These are phyloP conservation scores for Typhlichthys subterraneus DNA, from an alignment of 2,797 vertebrate genomes.

Conservation along the genomic window DNA sequence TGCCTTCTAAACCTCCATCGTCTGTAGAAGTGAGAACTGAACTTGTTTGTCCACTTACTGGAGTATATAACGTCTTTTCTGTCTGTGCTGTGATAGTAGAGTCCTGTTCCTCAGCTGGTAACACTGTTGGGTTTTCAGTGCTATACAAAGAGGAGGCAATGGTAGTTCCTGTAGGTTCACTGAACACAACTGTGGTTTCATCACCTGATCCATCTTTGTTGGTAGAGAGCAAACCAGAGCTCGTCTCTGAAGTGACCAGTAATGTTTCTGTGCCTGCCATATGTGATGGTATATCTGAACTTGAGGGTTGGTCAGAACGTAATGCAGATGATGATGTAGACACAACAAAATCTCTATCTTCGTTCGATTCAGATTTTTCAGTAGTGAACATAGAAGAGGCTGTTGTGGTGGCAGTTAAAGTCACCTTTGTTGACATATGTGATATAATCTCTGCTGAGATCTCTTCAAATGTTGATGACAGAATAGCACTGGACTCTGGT, in stretches of 20 bases:
- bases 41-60: background rate
- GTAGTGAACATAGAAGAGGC: too few relatives aligned
- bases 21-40: background rate
- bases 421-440: background rate
- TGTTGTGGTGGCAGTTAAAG: too few relatives aligned
- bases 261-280: constrained; percentile 3
- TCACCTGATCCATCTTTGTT: constrained; percentile 15
- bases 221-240: constrained; percentile 12
- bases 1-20: constrained; percentile 31
- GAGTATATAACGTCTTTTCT: background rate
- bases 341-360: background rate
- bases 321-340: constrained; percentile 20
- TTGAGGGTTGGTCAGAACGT: constrained; percentile 15
- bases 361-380: too few relatives aligned
- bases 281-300: background rate
- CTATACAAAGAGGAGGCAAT: constrained; percentile 13
- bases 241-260: background rate
- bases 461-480: background rate
- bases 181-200: background rate
- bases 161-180: background rate
- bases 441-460: background rate
- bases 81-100: background rate
- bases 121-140: constrained; percentile 13
- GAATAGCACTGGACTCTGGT: background rate
- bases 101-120: background rate